Base-by-base conservation (phyloP, 30 jellyfish, hydroid and myxozoan genomes). In the Turritopsis rubra region DNA sequence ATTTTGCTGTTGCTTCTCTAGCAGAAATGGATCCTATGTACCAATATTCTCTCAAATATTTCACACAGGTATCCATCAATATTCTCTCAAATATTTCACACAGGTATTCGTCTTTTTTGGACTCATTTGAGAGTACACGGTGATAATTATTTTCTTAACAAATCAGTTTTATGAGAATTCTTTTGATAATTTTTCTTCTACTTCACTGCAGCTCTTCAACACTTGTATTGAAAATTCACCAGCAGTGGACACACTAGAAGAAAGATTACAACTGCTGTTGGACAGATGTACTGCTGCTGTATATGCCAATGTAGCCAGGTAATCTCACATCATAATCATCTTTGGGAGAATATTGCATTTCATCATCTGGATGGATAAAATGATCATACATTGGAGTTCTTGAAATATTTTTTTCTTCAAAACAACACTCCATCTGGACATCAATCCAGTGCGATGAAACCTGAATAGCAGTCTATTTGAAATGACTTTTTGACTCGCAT, bases 11-110 rank as follows among this genome's bases (percentile, higher is more conserved):
- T 65, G 98, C 98, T 17, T 92, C 96, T 16, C 91, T 92, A 18
- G 96, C 98, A 29, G 98, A 92, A 81, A 87, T 92, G 20, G 98
- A 92, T 75, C 98, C 98, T 1, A 92, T 92, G 98, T 92, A 92
- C 75, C 98, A 92, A 54, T 92, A 83, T 71, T 92, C 98, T 9
- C 81, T 92, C 86, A 92, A 92, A 73, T 92, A 87, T 73, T 92
- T 92, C 80, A 92, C 90, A 68, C 98, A 92, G 95, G 98, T 92
- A 91, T 91, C 96, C 87, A 91, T 76, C 97, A 91, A 53, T 91
- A 83, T 70, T 91, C 97, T 8, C 79, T 91, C 85, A 91, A 91
- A 72, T 91, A 87, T 78, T 91, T 91, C 78, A 91, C 90, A 65
- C 97, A 91, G 95, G 98, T 92, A 87, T 92, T 96, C 88, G 87